Conservation (phyloP, 2,113 vertebrate species). For the Cynocephalus volans region DNA sequence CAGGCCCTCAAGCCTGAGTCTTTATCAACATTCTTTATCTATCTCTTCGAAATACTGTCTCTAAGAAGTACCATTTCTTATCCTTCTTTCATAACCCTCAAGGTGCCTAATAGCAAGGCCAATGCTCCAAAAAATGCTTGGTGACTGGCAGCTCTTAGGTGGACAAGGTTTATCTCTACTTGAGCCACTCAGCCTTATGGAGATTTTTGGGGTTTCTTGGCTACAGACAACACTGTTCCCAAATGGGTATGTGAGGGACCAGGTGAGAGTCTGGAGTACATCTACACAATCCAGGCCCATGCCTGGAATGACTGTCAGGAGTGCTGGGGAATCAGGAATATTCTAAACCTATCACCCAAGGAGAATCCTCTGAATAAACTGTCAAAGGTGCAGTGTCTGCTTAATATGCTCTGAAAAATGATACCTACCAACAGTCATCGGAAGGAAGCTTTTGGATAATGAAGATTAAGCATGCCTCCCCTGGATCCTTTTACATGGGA, state of each 20-base stretch:
- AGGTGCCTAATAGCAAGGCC: not conserved
- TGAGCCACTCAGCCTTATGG: not conserved
- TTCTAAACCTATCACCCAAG: not conserved
- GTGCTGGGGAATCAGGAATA: not conserved
- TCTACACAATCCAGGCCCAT: not conserved
- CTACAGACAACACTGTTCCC: not conserved
- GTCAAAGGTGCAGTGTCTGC: not conserved
- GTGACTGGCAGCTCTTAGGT: not conserved
- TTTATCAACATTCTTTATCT: not conserved
- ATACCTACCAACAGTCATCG: not conserved
- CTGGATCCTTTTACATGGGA: accelerated
- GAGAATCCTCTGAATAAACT: not conserved
- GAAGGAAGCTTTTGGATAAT: not conserved
- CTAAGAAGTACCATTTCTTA: not conserved
- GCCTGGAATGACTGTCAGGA: not conserved
- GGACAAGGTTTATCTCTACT: not conserved
- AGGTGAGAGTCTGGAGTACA: not conserved
- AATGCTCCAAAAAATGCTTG: not conserved
- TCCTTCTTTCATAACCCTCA: not conserved
- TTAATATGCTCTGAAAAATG: not conserved
- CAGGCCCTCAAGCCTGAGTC: not conserved
- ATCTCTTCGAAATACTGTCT: not conserved
- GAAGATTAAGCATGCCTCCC: not conserved
- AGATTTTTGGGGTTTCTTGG: not conserved
- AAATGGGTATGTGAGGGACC: not conserved